Conservation (phyloP, 2,797 vertebrate genomes). For the Chrysolophus pictus region DNA sequence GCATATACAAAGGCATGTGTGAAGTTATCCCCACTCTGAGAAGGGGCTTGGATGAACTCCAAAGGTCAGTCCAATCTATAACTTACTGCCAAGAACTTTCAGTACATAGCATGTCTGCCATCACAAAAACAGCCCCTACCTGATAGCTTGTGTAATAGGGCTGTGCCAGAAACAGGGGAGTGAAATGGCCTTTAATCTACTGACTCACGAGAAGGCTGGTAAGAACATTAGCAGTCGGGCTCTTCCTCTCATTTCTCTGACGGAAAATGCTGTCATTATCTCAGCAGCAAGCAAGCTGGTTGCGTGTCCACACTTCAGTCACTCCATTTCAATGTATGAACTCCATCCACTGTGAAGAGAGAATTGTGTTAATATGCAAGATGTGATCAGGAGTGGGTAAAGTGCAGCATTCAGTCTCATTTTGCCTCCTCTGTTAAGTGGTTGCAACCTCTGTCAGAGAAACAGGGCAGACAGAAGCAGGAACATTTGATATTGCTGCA, state of each 20-base stretch:
- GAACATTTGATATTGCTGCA: neutral
- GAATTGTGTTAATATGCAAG: neutral
- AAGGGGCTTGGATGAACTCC: neutral
- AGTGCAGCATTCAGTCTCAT: neutral
- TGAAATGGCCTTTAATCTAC: neutral
- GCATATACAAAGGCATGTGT: accelerated
- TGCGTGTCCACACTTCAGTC: neutral
- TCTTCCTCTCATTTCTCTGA: neutral
- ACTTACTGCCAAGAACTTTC: neutral
- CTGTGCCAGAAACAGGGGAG: neutral
- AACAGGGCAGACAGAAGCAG: neutral
- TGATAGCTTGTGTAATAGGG: neutral
- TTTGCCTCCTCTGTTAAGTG: neutral
- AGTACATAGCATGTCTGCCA: neutral
- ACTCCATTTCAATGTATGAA: neutral
- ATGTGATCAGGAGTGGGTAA: neutral
- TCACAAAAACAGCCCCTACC: neutral
- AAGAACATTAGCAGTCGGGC: neutral
- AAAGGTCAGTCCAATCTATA: neutral
- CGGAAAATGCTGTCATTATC: neutral
- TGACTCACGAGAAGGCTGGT: neutral
- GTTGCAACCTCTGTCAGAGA: neutral
- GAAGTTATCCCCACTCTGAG: neutral
- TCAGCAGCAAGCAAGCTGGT: neutral
- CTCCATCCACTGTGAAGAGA: neutral